These are phyloP conservation scores for Chelmon rostratus DNA, from an alignment of 2,797 vertebrate species.

Conservation along the genomic window DNA sequence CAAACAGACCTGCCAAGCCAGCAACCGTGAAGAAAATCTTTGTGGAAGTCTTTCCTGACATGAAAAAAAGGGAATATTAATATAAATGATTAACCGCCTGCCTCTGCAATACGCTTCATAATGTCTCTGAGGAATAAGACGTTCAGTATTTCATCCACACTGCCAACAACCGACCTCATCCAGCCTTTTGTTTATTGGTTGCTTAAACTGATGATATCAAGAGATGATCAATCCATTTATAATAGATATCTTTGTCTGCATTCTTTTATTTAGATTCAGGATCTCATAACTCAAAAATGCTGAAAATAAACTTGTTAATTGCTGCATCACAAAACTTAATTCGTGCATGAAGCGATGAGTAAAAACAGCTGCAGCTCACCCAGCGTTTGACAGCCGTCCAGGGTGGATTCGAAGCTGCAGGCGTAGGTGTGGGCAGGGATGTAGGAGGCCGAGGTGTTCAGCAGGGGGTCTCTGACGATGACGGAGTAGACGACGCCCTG, in stretches of 20 bases:
- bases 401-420: constrained; percentile 88
- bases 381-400: constrained; percentile 88
- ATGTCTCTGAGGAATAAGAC: not conserved
- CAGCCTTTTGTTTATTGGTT: not conserved
- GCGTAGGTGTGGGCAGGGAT: constrained; percentile 93
- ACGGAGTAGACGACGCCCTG: constrained; percentile 95
- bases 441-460: constrained; percentile 93
- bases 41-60: constrained; percentile 90
- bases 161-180: not conserved
- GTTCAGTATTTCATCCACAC: not conserved
- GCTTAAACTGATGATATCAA: not conserved
- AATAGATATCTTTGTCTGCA: too few species aligned
- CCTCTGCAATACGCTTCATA: not conserved
- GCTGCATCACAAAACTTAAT: too few species aligned
- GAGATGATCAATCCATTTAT: not conserved
- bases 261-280: too few species aligned
- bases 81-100: not conserved
- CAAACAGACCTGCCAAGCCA: constrained; percentile 92
- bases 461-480: constrained; percentile 90
- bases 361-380: constrained; percentile 89
- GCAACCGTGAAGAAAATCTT: constrained; percentile 92
- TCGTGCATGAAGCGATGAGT: not conserved
- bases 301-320: not conserved
- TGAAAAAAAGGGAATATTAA: constrained; percentile 5
- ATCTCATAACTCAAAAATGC: not conserved